Percentiles rank a stretch among this genome's conserved stretches.
Evolutionary conservation across 2,113 vertebrate genomes (phyloP).

Genomic region (Tringa solitaria): DNA sequence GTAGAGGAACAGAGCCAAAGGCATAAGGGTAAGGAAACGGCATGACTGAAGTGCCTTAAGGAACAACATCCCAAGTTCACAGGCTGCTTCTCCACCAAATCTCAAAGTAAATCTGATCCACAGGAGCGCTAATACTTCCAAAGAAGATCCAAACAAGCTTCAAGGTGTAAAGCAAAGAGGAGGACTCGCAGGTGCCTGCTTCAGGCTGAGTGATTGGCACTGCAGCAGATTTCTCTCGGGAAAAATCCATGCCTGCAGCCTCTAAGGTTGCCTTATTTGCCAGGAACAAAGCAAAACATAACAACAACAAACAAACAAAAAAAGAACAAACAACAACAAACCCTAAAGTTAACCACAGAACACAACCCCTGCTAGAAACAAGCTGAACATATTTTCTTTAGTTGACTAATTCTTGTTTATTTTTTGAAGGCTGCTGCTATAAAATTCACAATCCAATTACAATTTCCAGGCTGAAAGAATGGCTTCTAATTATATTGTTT

Average conservation of each 20-base stretch:
- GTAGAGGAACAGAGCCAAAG: not conserved
- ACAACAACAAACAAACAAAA: not conserved
- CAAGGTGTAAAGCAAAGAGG: not conserved
- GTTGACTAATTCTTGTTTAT: slow-evolving; percentile 50
- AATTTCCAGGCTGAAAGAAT: slow-evolving; percentile 41
- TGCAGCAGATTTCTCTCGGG: not conserved
- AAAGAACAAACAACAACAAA: not conserved
- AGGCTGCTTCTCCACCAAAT: not conserved
- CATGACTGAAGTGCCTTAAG: too few species aligned
- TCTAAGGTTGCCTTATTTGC: not conserved
- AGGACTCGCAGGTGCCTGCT: not conserved
- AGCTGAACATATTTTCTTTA: slow-evolving; percentile 8
- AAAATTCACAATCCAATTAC: slow-evolving; percentile 61
- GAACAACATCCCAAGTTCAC: not conserved
- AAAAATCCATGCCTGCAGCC: not conserved
- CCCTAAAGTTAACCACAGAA: not conserved
- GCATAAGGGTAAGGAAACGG: not conserved
- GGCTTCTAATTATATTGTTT: slow-evolving; percentile 42
- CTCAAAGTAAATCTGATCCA: not conserved
- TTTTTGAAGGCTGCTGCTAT: slow-evolving; percentile 31
- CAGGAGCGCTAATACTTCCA: not conserved
- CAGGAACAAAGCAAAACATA: not conserved
- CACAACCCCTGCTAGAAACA: not conserved
- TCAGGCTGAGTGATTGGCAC: not conserved
- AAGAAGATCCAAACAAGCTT: not conserved